A percentile compares a stretch with the other conserved stretches of the same genome.
phyloP scores from a whole-genome alignment of 2,113 vertebrate species.

The Prolemur simus region DNA sequence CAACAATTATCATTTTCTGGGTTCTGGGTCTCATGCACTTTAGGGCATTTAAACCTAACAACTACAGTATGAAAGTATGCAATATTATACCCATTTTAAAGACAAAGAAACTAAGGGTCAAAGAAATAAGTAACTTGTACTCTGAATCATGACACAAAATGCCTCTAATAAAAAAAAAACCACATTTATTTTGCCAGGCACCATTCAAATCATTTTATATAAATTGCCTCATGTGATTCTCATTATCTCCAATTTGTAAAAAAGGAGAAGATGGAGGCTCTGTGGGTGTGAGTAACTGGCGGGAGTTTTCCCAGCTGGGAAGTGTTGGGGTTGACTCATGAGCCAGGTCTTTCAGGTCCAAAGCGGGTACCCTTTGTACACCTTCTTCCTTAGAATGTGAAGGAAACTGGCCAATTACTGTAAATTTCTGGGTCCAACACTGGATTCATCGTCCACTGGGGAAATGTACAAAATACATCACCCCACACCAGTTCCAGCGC shows the following conservation, averaged over 20 bases:
- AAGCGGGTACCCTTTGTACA: fast-evolving
- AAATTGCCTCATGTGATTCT: neutral
- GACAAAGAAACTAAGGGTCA: neutral
- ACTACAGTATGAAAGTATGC: fast-evolving
- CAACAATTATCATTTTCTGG: neutral
- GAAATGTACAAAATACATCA: neutral
- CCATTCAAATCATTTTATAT: neutral
- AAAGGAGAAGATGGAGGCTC: neutral
- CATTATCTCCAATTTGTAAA: neutral
- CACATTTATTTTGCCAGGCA: neutral
- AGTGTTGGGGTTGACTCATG: neutral
- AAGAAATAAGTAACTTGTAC: neutral
- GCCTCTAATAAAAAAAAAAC: neutral
- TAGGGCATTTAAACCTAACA: neutral
- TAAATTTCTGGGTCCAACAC: too few relatives aligned
- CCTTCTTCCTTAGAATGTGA: neutral
- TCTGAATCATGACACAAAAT: neutral
- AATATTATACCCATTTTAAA: neutral
- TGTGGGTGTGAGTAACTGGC: neutral
- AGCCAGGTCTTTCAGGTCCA: neutral
- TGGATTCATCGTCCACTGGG: too few relatives aligned
- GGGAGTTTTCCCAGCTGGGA: neutral
- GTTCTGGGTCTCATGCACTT: fast-evolving
- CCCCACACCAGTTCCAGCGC: too few relatives aligned
- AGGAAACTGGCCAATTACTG: neutral